Evolutionary conservation across 2,113 vertebrate genomes (phyloP), one percentile per base, ranked within the genome.

Genomic region (Hippopotamus amphibius): DNA sequence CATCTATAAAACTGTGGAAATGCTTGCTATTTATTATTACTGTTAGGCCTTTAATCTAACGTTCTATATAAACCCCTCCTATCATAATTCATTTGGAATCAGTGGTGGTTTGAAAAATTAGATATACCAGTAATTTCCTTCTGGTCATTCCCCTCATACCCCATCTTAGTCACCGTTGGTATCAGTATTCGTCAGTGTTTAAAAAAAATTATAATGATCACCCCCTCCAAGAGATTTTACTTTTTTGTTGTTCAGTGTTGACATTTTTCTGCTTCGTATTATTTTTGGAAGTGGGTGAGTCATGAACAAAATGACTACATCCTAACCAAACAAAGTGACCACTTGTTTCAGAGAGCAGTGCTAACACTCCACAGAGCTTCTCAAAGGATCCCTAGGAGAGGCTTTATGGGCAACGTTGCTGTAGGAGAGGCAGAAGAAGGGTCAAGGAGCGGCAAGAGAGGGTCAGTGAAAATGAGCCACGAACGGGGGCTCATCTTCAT

Each of bases 21-120:
- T 55, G 0, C 57, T 95, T 89, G 65, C 71, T 80, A 61, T 41
- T 81, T 74, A 26, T 80, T 94, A 79, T 28, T 85, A 13, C 30
- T 26, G 5, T 88, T 86, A 83, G 21, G 13, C 48, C 50, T 88
- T 97, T 69, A 82, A 50, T 84, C 11, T 85, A 41, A 65, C 68
- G 82, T 88, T 88, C 53, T 41, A 69, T 48, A 65, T 19, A 66
- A 89, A 95, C 19, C 7, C 82, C 57, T 66, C 66, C 33, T 33
- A 30, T 80, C 26, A 74, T 50, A 84, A 96, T 92, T 95, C 55
- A 80, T 65, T 68, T 83, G 76, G 33, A 74, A 87, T 92, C 89
- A 76, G 74, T 96, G 61, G 14, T 69, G 8, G 50, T 65, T 96
- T 93, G 72, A 96, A 96, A 84, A 91, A 66, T 76, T 82, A 95